phyloP scores from a whole-genome alignment of 1,140 invertebrate genomes.

The Bombus consobrinus region DNA sequence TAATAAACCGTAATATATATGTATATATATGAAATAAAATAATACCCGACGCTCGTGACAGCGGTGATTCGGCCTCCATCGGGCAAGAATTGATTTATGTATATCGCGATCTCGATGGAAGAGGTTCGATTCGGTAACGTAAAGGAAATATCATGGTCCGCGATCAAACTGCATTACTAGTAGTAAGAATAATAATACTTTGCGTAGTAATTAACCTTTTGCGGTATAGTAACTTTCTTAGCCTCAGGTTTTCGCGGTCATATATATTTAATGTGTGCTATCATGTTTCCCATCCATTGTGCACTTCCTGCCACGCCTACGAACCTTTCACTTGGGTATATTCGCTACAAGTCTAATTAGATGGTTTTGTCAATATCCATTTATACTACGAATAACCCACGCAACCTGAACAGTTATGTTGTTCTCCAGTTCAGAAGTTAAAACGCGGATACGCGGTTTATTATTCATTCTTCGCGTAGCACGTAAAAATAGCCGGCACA shows the following conservation, averaged over 20 bases:
- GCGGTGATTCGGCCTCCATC: background rate
- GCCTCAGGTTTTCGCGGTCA: conserved; percentile 60
- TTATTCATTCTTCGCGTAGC: conserved; percentile 29
- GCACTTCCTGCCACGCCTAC: conserved; percentile 63
- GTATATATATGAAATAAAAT: background rate
- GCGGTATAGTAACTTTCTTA: conserved; percentile 59
- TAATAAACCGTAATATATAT: background rate
- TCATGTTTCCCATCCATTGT: conserved; percentile 65
- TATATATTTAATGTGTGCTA: conserved; percentile 63
- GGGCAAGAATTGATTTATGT: background rate
- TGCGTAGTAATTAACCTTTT: conserved; percentile 64
- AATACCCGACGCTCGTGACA: background rate
- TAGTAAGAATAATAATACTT: conserved; percentile 55
- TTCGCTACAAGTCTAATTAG: conserved; percentile 55
- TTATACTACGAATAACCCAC: conserved; percentile 28
- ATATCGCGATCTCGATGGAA: background rate
- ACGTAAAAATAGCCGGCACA: conserved; percentile 25
- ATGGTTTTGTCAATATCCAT: conserved; percentile 61
- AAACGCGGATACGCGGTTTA: background rate
- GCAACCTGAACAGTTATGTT: background rate
- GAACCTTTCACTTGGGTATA: conserved; percentile 59
- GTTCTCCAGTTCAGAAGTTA: background rate
- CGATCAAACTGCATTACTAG: conserved; percentile 55
- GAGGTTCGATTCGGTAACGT: background rate
- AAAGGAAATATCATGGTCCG: conserved; percentile 47